Evolutionary conservation across 2,113 vertebrate genomes (phyloP), one percentile per base, ranked within the genome.

Genomic region (Hemichromis elongatus): DNA sequence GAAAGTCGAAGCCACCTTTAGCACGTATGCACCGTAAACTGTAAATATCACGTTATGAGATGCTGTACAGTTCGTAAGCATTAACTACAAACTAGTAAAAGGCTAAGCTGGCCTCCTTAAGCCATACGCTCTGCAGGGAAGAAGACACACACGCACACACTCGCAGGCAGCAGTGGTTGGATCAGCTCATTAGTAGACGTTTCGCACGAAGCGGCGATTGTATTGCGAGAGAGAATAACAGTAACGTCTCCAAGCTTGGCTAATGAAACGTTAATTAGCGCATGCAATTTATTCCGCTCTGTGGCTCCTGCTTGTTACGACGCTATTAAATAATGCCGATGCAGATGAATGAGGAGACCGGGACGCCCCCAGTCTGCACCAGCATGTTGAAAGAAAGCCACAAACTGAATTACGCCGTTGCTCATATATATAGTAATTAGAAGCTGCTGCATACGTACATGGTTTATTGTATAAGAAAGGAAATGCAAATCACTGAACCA

Each of bases 211-310:
- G 63, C 85, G 37, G 83, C 82, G 79, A 85, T 90, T 89, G 82
- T 84, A 35, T 57, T 57, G 30, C 7, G 18, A 26, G 42, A 40
- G 86, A 83, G 82, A 79, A 81, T 86, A 84, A 85, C 87, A 80
- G 52, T 18, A 45, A 66, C 13, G 19, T 85, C 75, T 68, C 73
- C 54, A 5, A 59, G 83, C 84, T 82, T 2, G 54, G 85, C 81
- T 91, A 93, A 93, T 90, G 75, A 90, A 87, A 87, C 83, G 90
- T 81, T 91, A 92, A 93, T 93, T 84, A 86, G 86, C 50, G 47
- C 35, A 6, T 81, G 52, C 79, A 84, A 70, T 87, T 75, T 52
- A 47, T 73, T 59, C 77, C 35, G 81, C 87, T 75, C 45, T 53
- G 77, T n/a, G n/a, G 81, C 66, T 73, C 55, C 68, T 19, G 24